Evolutionary conservation across 2,113 vertebrate species (phyloP).

Genomic region (Esox niger): DNA sequence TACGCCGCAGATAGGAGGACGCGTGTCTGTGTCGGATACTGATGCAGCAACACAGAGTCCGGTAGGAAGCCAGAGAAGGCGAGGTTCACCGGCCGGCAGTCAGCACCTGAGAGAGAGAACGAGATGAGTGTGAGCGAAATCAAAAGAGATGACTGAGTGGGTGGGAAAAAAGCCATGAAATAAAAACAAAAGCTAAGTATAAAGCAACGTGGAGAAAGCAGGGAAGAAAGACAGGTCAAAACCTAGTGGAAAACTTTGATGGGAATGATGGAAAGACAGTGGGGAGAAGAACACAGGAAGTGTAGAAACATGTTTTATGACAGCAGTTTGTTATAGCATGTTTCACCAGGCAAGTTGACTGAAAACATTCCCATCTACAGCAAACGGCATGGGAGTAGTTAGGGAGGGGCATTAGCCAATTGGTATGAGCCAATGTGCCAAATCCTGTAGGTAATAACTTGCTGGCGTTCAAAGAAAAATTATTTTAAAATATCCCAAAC

Average conservation of each 20-base stretch:
- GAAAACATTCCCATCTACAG: too few relatives aligned
- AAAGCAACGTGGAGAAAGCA: background rate
- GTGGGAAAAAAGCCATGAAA: background rate
- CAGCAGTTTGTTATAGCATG: too few relatives aligned
- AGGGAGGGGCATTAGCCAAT: too few relatives aligned
- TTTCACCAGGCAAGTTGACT: too few relatives aligned
- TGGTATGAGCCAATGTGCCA: background rate
- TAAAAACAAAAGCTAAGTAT: background rate
- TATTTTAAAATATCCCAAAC: too few relatives aligned
- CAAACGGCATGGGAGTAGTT: too few relatives aligned
- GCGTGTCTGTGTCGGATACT: conserved; percentile 12
- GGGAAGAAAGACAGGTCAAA: too few relatives aligned
- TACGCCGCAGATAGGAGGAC: conserved; percentile 32
- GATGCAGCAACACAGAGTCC: conserved; percentile 21
- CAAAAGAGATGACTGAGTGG: conserved; percentile 4
- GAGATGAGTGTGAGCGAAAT: conserved; percentile 7
- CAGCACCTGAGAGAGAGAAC: conserved; percentile 50
- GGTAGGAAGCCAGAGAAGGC: conserved; percentile 20
- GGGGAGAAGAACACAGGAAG: too few relatives aligned
- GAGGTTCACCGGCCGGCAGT: background rate
- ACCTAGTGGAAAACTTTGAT: too few relatives aligned
- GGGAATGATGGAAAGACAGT: too few relatives aligned
- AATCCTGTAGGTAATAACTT: conserved; percentile 16
- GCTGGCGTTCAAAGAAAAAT: too few relatives aligned
- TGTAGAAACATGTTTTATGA: too few relatives aligned